phyloP scores from a whole-genome alignment of 2,113 vertebrate species.

The Ceyx melanurus region DNA sequence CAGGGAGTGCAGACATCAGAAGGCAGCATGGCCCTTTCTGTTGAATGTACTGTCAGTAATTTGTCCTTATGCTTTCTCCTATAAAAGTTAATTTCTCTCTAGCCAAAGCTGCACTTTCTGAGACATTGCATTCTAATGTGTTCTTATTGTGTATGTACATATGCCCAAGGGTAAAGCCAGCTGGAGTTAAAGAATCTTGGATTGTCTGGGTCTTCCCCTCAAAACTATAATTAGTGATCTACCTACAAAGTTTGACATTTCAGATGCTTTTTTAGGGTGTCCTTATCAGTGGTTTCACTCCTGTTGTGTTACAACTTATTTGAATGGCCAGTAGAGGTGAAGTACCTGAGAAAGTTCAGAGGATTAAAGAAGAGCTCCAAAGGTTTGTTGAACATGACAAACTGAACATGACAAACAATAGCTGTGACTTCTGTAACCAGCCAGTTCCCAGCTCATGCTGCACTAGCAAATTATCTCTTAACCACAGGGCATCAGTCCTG shows the following conservation, averaged over 20 bases:
- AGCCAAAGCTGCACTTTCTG: background rate
- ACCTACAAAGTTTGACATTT: background rate
- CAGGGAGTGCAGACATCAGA: background rate
- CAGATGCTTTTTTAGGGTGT: background rate
- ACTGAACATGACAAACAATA: background rate
- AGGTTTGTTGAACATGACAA: background rate
- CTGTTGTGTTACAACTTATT: background rate
- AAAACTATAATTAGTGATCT: background rate
- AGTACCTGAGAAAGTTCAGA: background rate
- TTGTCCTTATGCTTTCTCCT: background rate
- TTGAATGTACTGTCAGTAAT: background rate
- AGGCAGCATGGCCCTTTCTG: background rate
- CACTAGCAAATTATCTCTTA: background rate
- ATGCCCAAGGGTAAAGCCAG: background rate
- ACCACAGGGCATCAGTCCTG: background rate
- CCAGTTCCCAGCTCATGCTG: background rate
- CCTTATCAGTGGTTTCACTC: background rate
- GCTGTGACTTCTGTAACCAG: background rate
- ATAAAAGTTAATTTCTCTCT: background rate
- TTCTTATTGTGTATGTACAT: background rate
- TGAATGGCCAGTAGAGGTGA: background rate
- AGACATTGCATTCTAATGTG: background rate
- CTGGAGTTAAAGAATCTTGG: background rate
- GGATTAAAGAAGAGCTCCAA: background rate
- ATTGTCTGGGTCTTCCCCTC: background rate